A percentile compares a stretch with the other conserved stretches of the same genome.
phyloP scores from a whole-genome alignment of 2,888 invertebrate species.

The Eupeodes luniger region DNA sequence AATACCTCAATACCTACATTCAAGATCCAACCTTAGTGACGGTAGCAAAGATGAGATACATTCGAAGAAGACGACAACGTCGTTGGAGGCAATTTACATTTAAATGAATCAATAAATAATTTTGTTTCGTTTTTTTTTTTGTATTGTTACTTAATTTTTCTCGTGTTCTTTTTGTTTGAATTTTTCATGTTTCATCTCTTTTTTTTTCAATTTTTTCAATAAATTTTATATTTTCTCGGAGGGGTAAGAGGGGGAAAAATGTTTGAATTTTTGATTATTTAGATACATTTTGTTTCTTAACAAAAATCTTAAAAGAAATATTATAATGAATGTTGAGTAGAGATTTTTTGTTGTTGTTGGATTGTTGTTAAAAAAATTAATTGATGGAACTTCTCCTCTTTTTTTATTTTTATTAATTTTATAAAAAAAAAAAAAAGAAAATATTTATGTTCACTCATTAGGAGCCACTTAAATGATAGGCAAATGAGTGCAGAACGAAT shows the following conservation, averaged over 20 bases:
- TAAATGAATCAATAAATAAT: constrained; percentile 76
- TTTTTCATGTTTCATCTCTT: constrained; percentile 42
- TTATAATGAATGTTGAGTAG: constrained; percentile 46
- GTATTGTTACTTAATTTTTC: constrained; percentile 34
- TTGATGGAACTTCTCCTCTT: constrained; percentile 35
- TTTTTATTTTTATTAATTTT: constrained; percentile 20
- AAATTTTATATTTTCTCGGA: background rate
- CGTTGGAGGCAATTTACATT: constrained; percentile 74
- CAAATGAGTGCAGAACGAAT: constrained; percentile 68
- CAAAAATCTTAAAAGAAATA: background rate
- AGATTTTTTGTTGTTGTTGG: constrained; percentile 36
- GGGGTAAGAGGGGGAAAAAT: constrained; percentile 43
- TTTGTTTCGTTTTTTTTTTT: constrained; percentile 45
- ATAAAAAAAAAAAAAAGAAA: constrained; percentile 1
- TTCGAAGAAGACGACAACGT: constrained; percentile 35
- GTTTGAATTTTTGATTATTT: constrained; percentile 72
- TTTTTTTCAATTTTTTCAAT: background rate
- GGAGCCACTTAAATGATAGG: constrained; percentile 70
- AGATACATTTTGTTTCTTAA: constrained; percentile 25
- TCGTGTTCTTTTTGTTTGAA: constrained; percentile 37
- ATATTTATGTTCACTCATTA: constrained; percentile 67
- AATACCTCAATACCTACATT: background rate
- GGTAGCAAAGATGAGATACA: constrained; percentile 76
- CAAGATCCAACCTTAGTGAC: constrained; percentile 34
- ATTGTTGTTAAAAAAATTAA: background rate